Evolutionary conservation across 2,888 invertebrate genomes (phyloP).

Genomic region (Xylocampa areola): DNA sequence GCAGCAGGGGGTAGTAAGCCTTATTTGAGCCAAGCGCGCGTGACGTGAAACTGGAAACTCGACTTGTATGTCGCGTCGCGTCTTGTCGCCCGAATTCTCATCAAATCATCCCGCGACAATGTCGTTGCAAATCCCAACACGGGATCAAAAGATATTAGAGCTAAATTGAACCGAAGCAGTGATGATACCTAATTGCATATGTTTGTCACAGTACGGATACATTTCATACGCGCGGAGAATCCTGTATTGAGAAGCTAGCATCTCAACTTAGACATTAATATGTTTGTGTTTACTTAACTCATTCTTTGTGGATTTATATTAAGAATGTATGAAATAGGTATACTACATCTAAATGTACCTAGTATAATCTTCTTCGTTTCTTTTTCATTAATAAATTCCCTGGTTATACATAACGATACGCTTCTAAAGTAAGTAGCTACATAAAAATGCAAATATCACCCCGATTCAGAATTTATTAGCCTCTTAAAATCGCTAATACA

Average conservation of each 20-base stretch:
- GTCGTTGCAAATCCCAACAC: conserved; percentile 85
- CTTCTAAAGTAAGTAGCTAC: conserved; percentile 40
- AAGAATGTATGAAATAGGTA: conserved; percentile 7
- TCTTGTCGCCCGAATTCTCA: conserved; percentile 85
- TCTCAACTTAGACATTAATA: conserved; percentile 4
- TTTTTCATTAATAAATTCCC: conserved; percentile 35
- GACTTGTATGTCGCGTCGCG: conserved; percentile 82
- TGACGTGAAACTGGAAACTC: conserved; percentile 87
- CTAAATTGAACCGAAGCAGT: conserved; percentile 82
- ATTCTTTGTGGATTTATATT: background rate
- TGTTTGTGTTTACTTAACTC: conserved; percentile 8
- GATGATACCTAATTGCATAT: conserved; percentile 73
- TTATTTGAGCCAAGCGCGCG: conserved; percentile 87
- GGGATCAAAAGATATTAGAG: conserved; percentile 87
- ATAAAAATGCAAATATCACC: conserved; percentile 60
- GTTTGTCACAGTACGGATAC: conserved; percentile 55
- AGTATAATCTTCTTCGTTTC: conserved; percentile 17
- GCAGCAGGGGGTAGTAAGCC: conserved; percentile 84
- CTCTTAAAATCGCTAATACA: conserved; percentile 72
- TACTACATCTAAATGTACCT: too few species aligned
- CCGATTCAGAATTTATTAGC: conserved; percentile 62
- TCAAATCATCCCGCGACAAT: conserved; percentile 88
- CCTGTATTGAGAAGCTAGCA: conserved; percentile 36
- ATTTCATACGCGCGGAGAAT: conserved; percentile 53
- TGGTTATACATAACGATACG: conserved; percentile 34